Conservation (phyloP, 2,888 invertebrate species). For the Thereva nobilitata region DNA sequence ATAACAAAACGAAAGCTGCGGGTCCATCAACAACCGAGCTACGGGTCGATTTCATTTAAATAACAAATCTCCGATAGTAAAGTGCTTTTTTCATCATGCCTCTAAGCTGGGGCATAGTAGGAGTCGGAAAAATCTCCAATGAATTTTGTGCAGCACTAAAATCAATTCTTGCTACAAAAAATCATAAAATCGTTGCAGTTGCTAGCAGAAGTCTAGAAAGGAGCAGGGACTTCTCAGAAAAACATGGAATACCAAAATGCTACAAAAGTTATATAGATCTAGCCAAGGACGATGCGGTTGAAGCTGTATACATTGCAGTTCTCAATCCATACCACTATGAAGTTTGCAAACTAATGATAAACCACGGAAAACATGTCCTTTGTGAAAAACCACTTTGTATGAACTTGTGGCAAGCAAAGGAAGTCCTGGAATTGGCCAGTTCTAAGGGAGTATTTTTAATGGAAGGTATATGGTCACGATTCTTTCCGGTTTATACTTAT, state of each 20-base stretch:
- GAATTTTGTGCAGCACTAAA: conserved; percentile 75
- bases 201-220: conserved; percentile 71
- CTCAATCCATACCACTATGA: conserved; percentile 73
- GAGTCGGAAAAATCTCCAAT: conserved; percentile 79
- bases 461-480: conserved; percentile 86
- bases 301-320: conserved; percentile 81
- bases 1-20: no score
- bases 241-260: conserved; percentile 67
- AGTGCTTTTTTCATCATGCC: conserved; percentile 39
- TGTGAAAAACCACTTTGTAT: conserved; percentile 86
- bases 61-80: no score
- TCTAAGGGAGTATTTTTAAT: conserved; percentile 72
- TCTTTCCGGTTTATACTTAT: conserved; percentile 72
- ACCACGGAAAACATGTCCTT: conserved; percentile 78
- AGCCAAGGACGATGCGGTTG: conserved; percentile 71
- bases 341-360: conserved; percentile 70
- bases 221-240: conserved; percentile 72
- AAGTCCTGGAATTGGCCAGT: conserved; percentile 68
- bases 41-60: no score
- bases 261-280: conserved; percentile 76
- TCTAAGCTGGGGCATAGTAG: conserved; percentile 78
- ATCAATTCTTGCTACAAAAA: conserved; percentile 62
- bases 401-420: conserved; percentile 70
- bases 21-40: no score
- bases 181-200: conserved; percentile 74